Percentiles rank a stretch among this genome's conserved stretches.
These are phyloP conservation scores for Machimus rusticus DNA, from an alignment of 2,888 invertebrate genomes.

Conservation along the genomic window DNA sequence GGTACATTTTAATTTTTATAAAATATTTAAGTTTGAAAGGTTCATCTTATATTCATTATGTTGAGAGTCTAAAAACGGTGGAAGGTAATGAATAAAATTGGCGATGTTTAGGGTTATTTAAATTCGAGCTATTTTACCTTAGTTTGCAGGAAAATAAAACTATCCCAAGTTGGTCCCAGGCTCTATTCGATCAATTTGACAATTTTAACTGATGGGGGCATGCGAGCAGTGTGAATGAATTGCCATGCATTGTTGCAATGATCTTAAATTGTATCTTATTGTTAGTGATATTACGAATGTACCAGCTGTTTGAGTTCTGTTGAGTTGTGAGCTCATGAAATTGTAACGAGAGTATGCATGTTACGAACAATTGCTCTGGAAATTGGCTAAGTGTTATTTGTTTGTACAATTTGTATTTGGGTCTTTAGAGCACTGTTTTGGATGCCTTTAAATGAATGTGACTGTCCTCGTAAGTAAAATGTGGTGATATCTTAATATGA, in stretches of 20 bases:
- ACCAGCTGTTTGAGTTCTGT: slow-evolving; percentile 24
- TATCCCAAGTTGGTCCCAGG: too few species aligned
- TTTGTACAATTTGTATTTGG: neutral
- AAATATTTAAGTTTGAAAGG: too few species aligned
- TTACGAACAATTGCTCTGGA: neutral
- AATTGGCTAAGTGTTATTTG: neutral
- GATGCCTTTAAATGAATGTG: neutral
- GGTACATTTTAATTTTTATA: too few species aligned
- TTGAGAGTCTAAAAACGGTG: too few species aligned
- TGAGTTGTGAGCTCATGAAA: neutral
- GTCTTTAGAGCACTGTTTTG: neutral
- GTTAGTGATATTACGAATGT: slow-evolving; percentile 2
- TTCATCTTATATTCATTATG: too few species aligned
- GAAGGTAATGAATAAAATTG: too few species aligned
- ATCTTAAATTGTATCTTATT: neutral
- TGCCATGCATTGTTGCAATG: neutral
- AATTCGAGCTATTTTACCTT: neutral
- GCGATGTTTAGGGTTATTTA: too few species aligned
- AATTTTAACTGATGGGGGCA: neutral
- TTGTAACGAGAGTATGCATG: neutral
- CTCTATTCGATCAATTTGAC: too few species aligned
- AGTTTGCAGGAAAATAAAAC: neutral
- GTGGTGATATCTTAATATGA: too few species aligned
- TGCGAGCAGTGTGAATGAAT: neutral
- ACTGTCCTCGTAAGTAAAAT: neutral